These are phyloP conservation scores for Aporrectodea caliginosa DNA, from an alignment of 1,140 invertebrate genomes.

Conservation along the genomic window DNA sequence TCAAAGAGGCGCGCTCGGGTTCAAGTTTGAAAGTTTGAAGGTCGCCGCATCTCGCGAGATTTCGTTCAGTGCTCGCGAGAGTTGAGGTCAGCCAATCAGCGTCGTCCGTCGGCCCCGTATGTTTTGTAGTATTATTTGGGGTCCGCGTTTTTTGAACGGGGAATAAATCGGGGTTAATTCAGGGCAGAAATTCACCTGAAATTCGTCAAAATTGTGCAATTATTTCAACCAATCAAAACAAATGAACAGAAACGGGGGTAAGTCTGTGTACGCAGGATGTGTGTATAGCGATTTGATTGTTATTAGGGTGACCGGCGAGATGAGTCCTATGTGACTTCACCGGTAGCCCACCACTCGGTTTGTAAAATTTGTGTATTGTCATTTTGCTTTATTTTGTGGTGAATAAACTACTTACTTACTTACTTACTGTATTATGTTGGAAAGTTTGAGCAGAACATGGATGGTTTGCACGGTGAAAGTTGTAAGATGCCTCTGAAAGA, in stretches of 20 bases:
- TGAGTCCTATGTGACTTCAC: background rate
- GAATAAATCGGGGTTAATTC: background rate
- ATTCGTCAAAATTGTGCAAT: background rate
- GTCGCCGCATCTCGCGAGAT: background rate
- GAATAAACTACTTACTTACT: no score
- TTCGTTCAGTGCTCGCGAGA: background rate
- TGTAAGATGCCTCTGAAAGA: no score
- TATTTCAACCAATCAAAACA: background rate
- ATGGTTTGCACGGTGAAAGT: no score
- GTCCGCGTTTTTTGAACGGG: background rate
- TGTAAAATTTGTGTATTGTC: background rate
- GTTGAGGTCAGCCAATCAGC: background rate
- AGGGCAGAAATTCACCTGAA: background rate
- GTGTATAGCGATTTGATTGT: background rate
- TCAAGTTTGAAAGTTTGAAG: constrained; percentile 3
- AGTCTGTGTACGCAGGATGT: background rate
- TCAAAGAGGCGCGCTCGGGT: background rate
- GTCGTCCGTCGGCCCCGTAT: background rate
- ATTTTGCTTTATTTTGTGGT: background rate
- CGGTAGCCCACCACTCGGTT: background rate
- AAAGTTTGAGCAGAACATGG: no score
- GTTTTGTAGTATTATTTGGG: background rate
- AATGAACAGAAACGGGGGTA: background rate
- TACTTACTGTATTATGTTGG: no score
- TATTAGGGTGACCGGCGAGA: background rate